These are phyloP conservation scores for Capromys pilorides DNA, from an alignment of 2,797 vertebrate genomes.

Conservation along the genomic window DNA sequence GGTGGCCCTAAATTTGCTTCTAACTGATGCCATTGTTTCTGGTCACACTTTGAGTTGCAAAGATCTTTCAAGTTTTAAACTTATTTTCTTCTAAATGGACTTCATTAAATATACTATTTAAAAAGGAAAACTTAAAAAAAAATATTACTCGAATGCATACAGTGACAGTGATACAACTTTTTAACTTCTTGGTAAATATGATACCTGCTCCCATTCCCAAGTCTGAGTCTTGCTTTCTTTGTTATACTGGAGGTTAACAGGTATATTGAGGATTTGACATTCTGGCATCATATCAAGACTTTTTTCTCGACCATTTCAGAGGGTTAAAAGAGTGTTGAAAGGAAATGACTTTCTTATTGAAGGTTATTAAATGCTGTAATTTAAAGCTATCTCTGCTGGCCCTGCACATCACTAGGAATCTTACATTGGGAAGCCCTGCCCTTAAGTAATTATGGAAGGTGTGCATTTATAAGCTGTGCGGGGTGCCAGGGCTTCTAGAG, in stretches of 20 bases:
- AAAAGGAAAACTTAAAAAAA: constrained; percentile 21
- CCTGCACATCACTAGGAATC: constrained; percentile 14
- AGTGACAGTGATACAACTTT: not conserved
- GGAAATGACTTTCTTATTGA: constrained; percentile 11
- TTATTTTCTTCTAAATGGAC: constrained; percentile 35
- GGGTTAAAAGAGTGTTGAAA: constrained; percentile 46
- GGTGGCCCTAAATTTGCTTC: not conserved
- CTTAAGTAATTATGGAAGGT: constrained; percentile 39
- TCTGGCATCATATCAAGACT: constrained; percentile 21
- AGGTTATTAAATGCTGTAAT: constrained; percentile 29
- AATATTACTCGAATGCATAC: not conserved
- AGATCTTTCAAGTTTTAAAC: not conserved
- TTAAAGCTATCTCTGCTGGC: constrained; percentile 45
- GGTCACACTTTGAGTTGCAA: not conserved
- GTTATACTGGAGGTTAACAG: not conserved
- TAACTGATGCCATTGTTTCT: not conserved
- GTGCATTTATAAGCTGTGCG: not conserved
- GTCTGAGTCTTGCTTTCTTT: not conserved
- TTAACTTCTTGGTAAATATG: constrained; percentile 24
- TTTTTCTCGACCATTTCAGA: constrained; percentile 27
- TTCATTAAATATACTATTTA: constrained; percentile 31
- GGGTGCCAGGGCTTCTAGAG: not conserved
- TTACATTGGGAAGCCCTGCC: constrained; percentile 36
- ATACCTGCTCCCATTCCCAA: not conserved
- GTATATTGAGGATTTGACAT: not conserved